These are phyloP conservation scores for Hemichromis elongatus DNA, from an alignment of 2,113 vertebrate genomes.

Conservation along the genomic window DNA sequence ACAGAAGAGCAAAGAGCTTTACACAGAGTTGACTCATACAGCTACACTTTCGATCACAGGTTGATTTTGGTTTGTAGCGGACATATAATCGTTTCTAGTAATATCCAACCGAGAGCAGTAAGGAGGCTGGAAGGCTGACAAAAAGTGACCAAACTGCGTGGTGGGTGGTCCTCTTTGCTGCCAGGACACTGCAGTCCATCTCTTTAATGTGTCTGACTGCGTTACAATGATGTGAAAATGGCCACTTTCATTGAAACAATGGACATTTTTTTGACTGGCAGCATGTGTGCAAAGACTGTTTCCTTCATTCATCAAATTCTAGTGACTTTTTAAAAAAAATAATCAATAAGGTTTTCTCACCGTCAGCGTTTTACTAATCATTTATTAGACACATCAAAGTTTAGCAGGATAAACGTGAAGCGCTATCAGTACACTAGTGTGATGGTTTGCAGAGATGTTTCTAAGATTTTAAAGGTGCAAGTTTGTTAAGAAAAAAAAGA, in stretches of 20 bases:
- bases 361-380: neutral
- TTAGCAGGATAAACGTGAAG: neutral
- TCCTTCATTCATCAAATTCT: neutral
- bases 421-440: neutral
- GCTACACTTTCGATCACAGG: neutral
- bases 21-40: neutral
- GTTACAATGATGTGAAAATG: slow-evolving; percentile 52
- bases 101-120: neutral
- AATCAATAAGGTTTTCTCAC: neutral
- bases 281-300: slow-evolving; percentile 5
- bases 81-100: neutral
- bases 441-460: neutral
- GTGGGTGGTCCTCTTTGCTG: slow-evolving; percentile 70
- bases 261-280: slow-evolving; percentile 17
- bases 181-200: slow-evolving; percentile 34
- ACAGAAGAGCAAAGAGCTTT: neutral
- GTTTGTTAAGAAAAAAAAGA: neutral
- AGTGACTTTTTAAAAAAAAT: no score
- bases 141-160: slow-evolving; percentile 39
- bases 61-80: neutral
- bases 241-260: slow-evolving; percentile 30
- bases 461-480: neutral
- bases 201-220: slow-evolving; percentile 50
- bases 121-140: slow-evolving; percentile 17
- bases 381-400: neutral